Percentiles rank a stretch among this genome's conserved stretches.
Evolutionary conservation across 1,140 invertebrate genomes (phyloP).

Genomic region (Anoplophora glabripennis): DNA sequence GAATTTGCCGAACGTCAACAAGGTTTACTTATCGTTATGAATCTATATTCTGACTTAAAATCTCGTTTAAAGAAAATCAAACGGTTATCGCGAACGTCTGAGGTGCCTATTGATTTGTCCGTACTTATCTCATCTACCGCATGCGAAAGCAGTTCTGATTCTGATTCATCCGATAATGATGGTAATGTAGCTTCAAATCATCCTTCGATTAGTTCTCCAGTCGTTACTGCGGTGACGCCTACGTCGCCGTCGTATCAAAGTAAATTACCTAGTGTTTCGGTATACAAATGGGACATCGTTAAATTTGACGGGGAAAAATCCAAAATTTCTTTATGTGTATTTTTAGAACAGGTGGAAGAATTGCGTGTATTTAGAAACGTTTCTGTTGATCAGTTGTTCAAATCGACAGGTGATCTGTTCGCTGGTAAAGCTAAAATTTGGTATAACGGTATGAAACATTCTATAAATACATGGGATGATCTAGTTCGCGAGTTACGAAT

Average conservation of each 20-base stretch:
- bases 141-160: no score
- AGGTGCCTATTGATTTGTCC: no score
- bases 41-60: no score
- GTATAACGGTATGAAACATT: neutral
- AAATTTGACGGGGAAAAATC: neutral
- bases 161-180: no score
- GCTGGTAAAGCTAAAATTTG: slow-evolving; percentile 5
- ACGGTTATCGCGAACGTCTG: no score
- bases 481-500: neutral
- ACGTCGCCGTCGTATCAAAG: neutral
- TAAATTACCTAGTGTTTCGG: neutral
- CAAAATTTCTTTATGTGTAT: neutral
- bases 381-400: neutral
- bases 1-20: no score
- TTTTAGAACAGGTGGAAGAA: slow-evolving; percentile 6
- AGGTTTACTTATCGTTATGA: no score
- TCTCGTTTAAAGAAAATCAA: no score
- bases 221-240: neutral
- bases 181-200: no score
- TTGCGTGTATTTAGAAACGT: slow-evolving; percentile 2
- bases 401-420: neutral
- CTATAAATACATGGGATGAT: neutral
- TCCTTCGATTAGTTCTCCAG: no score
- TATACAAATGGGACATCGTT: neutral
- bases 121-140: no score